Evolutionary conservation across 2,113 vertebrate species (phyloP), one percentile per base, ranked within the genome.

Genomic region (Pampusana beccarii): DNA sequence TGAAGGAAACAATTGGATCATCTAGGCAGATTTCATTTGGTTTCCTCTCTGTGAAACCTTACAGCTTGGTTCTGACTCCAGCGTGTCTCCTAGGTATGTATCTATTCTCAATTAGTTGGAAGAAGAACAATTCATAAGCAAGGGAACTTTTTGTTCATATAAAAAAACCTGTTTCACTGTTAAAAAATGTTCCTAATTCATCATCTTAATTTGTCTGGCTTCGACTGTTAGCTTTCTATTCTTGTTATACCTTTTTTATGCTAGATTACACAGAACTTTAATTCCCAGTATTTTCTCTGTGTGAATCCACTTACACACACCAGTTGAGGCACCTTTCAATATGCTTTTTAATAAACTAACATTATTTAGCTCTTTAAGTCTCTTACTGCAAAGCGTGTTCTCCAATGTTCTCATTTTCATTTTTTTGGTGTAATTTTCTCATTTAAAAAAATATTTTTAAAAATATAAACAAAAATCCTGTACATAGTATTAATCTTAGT

Each of bases 161-260:
- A 6, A 50, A 69, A 60, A 92, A 4, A 18, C 44, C 9, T 56
- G 21, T 80, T 94, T 72, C 61, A 36, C 29, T 82, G 24, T 53
- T 93, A 29, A 85, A 85, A 85, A 92, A 19, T 10, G 54, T 69
- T 88, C 60, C 40, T 70, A 80, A 74, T 88, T 80, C 53, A 36
- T 91, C 3, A 36, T 88, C 58, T 86, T 81, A 69, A 87, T 91
- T 95, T 95, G 24, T 77, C 57, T 82, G 53, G 29, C n/a, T 92
- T 93, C 54, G 80, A 15, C 36, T 66, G 19, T 69, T 88, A 50
- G 38, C 42, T 93, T 91, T 92, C 78, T 84, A 16, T 89, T 92
- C 78, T 67, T 79, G n/a, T 70, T 91, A 70, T 16, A 53, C 9
- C 60, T 90, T 57, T 56, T 90, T 88, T 28, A 70, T 66, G 62